phyloP scores from a whole-genome alignment of 2,888 invertebrate species.

The Leptarthrus brevirostris region DNA sequence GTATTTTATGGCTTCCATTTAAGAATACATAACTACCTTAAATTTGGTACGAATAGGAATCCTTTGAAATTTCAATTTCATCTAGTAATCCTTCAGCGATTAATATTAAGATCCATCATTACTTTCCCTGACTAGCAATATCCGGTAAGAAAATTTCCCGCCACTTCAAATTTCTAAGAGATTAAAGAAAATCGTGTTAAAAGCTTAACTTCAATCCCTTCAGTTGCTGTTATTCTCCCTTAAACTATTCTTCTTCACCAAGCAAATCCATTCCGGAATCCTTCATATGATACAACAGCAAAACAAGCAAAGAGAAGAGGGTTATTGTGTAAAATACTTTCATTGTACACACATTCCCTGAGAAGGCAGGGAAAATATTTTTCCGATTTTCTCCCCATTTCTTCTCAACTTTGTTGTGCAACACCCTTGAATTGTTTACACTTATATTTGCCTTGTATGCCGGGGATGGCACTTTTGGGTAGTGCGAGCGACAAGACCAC shows the following conservation, averaged over 20 bases:
- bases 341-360: background rate
- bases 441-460: constrained; percentile 2
- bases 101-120: no score
- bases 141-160: background rate
- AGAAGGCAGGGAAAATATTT: background rate
- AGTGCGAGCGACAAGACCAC: background rate
- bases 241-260: background rate
- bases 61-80: no score
- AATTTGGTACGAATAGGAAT: no score
- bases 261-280: no score
- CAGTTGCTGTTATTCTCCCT: background rate
- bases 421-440: constrained; percentile 41
- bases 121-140: no score
- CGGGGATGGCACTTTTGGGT: background rate
- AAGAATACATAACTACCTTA: no score
- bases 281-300: background rate
- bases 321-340: background rate
- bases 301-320: no score
- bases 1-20: no score
- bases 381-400: constrained; percentile 17
- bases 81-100: no score
- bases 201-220: background rate
- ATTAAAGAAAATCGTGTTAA: background rate
- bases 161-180: background rate
- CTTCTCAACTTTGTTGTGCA: constrained; percentile 40